A percentile compares a stretch with the other conserved stretches of the same genome.
Evolutionary conservation across 2,888 invertebrate species (phyloP).

Genomic region (Hipparchia semele): DNA sequence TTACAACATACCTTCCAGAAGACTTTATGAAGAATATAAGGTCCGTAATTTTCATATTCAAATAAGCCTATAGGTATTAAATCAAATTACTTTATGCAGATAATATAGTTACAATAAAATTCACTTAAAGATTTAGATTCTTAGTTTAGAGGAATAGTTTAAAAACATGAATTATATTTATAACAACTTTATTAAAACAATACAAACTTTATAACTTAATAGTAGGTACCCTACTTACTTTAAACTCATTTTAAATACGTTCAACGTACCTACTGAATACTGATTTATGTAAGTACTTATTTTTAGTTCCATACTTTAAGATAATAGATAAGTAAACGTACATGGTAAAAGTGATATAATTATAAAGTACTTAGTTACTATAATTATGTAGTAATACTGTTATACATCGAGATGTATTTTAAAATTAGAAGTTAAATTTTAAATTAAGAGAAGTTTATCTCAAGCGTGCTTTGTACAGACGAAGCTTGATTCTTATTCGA

Average conservation of each 20-base stretch:
- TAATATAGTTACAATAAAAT: not conserved
- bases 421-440: not conserved
- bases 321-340: not conserved
- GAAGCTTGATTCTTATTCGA: not conserved
- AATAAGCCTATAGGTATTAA: not conserved
- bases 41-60: not conserved
- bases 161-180: not conserved
- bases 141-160: not conserved
- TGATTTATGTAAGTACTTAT: too few species aligned
- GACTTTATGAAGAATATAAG: not conserved
- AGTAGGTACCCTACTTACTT: too few species aligned
- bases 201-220: conserved; percentile 1
- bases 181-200: not conserved
- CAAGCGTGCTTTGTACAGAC: too few species aligned
- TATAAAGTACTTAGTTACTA: not conserved
- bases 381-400: conserved; percentile 10
- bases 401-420: not conserved
- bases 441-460: too few species aligned
- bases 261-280: too few species aligned
- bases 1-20: conserved; percentile 1
- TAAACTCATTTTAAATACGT: too few species aligned
- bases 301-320: not conserved
- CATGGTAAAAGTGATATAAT: not conserved
- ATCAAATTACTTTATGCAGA: not conserved
- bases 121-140: not conserved